A percentile compares a stretch with the other conserved stretches of the same genome.
Evolutionary conservation across 2,113 vertebrate species (phyloP).

Genomic region (Tragelaphus strepsiceros): DNA sequence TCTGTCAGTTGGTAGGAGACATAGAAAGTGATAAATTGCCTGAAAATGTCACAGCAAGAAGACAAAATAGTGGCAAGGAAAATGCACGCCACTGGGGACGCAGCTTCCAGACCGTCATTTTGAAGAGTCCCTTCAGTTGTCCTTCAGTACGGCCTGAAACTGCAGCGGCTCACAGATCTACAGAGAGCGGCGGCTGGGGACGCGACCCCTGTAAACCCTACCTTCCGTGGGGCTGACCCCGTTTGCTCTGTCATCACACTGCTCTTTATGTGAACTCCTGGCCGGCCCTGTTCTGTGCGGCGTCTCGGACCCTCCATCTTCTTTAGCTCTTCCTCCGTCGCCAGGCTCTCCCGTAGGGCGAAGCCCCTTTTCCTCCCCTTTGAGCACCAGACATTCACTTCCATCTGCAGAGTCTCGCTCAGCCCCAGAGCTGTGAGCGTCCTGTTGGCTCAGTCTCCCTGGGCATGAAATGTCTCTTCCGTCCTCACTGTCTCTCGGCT

Average conservation of each 20-base stretch:
- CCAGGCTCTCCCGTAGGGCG: neutral
- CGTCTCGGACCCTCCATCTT: neutral
- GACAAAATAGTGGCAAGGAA: neutral
- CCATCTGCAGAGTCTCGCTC: neutral
- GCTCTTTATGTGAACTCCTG: neutral
- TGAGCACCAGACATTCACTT: neutral
- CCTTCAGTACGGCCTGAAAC: neutral
- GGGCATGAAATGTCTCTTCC: constrained; percentile 1
- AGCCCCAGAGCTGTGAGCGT: neutral
- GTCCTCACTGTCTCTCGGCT: constrained; percentile 32
- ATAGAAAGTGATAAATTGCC: neutral
- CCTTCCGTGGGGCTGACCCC: constrained; percentile 52
- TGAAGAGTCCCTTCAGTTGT: neutral
- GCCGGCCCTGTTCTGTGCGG: constrained; percentile 28
- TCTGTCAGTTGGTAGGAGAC: neutral
- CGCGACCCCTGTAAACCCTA: constrained; percentile 7
- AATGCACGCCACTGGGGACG: neutral
- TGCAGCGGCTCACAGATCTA: fast-evolving
- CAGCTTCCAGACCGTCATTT: neutral
- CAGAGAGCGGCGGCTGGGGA: fast-evolving
- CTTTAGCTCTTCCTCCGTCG: constrained; percentile 31
- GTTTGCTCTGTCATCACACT: neutral
- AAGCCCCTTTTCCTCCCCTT: neutral
- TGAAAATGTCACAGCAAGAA: neutral
- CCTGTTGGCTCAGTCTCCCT: constrained; percentile 14